These are phyloP conservation scores for Polyommatus iphigenia DNA, from an alignment of 2,888 invertebrate genomes.

Conservation along the genomic window DNA sequence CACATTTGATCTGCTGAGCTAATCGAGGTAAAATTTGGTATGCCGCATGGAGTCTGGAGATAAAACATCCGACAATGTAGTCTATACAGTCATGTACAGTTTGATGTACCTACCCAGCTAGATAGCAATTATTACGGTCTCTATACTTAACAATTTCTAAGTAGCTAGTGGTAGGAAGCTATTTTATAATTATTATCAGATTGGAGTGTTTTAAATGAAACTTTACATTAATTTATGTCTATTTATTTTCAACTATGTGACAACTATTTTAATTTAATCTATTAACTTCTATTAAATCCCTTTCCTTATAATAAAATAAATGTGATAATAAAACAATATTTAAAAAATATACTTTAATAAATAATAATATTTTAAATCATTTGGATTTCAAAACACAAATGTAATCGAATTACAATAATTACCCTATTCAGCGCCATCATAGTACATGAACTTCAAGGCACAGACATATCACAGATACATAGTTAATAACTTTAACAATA, in stretches of 20 bases:
- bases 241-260: background rate
- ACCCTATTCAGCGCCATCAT: constrained; percentile 61
- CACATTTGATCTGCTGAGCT: no score
- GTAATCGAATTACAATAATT: constrained; percentile 13
- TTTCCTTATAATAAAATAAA: background rate
- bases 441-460: constrained; percentile 66
- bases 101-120: no score
- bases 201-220: constrained; percentile 2
- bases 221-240: background rate
- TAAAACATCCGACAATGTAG: no score
- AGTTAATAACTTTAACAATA: constrained; percentile 49
- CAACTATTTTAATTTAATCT: background rate
- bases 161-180: no score
- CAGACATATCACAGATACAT: constrained; percentile 77
- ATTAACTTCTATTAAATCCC: background rate
- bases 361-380: constrained; percentile 9
- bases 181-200: background rate
- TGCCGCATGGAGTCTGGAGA: no score
- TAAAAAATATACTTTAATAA: constrained; percentile 17
- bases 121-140: no score
- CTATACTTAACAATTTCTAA: no score
- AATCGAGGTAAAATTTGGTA: no score
- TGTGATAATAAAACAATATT: constrained; percentile 8
- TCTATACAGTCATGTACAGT: no score
- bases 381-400: background rate